Evolutionary conservation across 2,888 invertebrate species (phyloP), one percentile per base, ranked within the genome.

Genomic region (Autographa gamma): DNA sequence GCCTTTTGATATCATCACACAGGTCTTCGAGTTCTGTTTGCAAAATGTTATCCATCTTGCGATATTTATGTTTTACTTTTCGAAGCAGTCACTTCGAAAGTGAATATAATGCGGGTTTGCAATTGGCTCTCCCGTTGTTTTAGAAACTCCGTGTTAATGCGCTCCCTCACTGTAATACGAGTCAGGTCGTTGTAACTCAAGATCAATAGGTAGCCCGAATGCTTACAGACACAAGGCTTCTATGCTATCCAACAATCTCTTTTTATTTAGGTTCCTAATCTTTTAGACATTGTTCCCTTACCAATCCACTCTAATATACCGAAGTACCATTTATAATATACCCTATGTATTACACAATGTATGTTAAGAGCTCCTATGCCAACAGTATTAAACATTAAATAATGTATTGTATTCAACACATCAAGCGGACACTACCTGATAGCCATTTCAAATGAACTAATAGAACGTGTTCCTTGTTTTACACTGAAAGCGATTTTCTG

Each of bases 401-500:
- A 63, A 66, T 58, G 43, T 58, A 65, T 73, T 76, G 64, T 77
- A 60, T 67, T 63, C 62, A n/a, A 41, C 25, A 66, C 63, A 63
- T 63, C 58, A 25, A 76, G 58, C 68, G 54, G 65, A 69, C 19
- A 64, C 58, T 61, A 61, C 11, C 32, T 66, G 16, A 60, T 63
- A 58, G 18, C 14, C 11, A 62, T 64, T 63, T 56, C 13, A 43
- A 56, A 43, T 60, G 64, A 60, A 52, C 58, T 61, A 9, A 5
- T 60, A 32, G 9, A 9, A 32, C 32, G 69, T 16, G 18, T 34
- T 38, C 11, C 19, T 56, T 56, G 2, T 19, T 38, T 19, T 25
- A 25, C 11, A 56, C 54, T 19, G 19, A 19, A 19, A 56, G 11
- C 25, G 19, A 56, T 56, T 56, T 25, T 56, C 54, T 14, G 13